Evolutionary conservation across 2,113 vertebrate genomes (phyloP).

Genomic region (Cyrtonyx montezumae): DNA sequence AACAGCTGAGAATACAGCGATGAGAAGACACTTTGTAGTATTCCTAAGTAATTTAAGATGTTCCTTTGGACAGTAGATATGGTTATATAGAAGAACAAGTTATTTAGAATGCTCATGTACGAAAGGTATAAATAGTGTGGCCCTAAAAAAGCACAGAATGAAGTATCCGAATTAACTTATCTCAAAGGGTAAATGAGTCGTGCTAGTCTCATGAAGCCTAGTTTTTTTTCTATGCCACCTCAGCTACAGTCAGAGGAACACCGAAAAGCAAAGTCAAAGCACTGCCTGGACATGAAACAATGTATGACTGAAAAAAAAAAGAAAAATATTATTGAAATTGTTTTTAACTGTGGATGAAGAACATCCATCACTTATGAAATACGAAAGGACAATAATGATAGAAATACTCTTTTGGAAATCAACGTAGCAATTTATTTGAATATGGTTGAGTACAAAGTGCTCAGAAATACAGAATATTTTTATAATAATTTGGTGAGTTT

Average conservation of each 20-base stretch:
- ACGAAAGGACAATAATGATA: background rate
- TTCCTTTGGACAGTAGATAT: background rate
- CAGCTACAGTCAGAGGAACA: background rate
- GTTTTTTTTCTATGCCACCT: background rate
- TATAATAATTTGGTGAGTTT: background rate
- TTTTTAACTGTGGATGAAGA: background rate
- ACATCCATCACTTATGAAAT: background rate
- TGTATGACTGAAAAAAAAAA: background rate
- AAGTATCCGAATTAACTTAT: background rate
- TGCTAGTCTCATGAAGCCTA: background rate
- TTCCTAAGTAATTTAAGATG: background rate
- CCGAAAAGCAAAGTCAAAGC: background rate
- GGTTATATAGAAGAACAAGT: background rate
- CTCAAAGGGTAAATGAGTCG: background rate
- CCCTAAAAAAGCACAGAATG: background rate
- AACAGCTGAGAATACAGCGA: constrained; percentile 28
- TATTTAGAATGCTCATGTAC: background rate
- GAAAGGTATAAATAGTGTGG: background rate
- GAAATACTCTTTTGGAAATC: background rate
- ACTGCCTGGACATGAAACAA: background rate
- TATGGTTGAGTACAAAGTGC: background rate
- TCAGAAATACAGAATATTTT: background rate
- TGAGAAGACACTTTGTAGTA: background rate
- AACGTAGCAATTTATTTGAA: background rate
- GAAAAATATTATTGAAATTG: background rate